Evolutionary conservation across 1,140 invertebrate species (phyloP).

Genomic region (Meloidogyne chitwoodi): DNA sequence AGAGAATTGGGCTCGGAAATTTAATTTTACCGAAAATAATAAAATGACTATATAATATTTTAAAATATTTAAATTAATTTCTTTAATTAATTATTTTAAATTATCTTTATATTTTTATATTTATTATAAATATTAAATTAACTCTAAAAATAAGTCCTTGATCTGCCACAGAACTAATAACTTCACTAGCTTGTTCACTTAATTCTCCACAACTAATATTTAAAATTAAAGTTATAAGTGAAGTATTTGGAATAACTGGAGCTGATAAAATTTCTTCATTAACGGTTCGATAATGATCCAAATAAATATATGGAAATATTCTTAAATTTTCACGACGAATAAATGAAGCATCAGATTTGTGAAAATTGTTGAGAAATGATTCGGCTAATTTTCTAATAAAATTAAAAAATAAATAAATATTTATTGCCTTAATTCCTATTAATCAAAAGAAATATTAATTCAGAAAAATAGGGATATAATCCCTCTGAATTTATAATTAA

Average conservation of each 20-base stretch:
- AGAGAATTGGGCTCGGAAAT: no score
- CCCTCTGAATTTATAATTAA: no score
- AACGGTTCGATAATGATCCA: slow-evolving; percentile 24
- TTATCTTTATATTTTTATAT: background rate
- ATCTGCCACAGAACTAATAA: background rate
- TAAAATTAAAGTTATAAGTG: background rate
- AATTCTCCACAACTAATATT: slow-evolving; percentile 20
- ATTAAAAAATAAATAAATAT: background rate
- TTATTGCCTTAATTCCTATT: no score
- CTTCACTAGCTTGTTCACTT: slow-evolving; percentile 15
- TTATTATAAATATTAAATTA: background rate
- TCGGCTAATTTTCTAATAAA: background rate
- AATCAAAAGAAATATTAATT: no score
- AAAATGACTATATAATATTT: no score
- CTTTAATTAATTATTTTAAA: background rate
- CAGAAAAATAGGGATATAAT: no score
- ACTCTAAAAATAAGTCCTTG: slow-evolving; percentile 14
- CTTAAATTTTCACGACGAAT: slow-evolving; percentile 12
- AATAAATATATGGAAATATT: slow-evolving; percentile 21
- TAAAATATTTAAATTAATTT: no score
- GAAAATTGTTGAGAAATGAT: background rate
- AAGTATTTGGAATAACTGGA: background rate
- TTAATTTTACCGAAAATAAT: no score
- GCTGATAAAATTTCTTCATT: background rate
- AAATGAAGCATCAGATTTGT: background rate